Conservation (phyloP, 2,113 vertebrate species). For the Physeter macrocephalus region DNA sequence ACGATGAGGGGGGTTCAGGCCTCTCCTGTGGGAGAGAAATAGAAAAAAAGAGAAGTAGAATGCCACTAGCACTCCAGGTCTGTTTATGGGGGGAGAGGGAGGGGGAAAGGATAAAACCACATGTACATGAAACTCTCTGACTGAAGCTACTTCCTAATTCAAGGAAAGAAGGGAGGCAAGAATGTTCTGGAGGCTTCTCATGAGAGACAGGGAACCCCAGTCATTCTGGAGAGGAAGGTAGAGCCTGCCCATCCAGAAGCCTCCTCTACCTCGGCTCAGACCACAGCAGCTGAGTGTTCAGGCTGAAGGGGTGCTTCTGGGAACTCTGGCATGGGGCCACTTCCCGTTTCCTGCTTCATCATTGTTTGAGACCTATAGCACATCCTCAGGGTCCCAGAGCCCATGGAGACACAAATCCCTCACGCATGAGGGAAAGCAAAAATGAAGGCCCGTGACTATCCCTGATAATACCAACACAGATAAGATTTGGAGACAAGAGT, state of each 20-base stretch:
- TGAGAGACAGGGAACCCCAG: not conserved
- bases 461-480: not conserved
- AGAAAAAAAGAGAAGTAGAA: not conserved
- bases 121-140: not conserved
- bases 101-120: not conserved
- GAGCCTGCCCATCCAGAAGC: not conserved
- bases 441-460: not conserved
- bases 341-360: not conserved
- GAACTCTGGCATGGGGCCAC: not conserved
- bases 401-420: not conserved
- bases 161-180: not conserved
- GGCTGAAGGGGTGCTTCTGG: not conserved
- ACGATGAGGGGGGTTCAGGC: conserved; percentile 92
- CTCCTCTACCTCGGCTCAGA: not conserved
- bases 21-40: conserved; percentile 82
- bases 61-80: not conserved
- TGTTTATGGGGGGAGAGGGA: not conserved
- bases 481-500: not conserved
- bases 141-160: not conserved
- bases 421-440: not conserved
- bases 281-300: not conserved
- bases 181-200: not conserved
- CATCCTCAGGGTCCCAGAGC: not conserved
- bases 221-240: not conserved
- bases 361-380: not conserved